These are phyloP conservation scores for Lagorchestes hirsutus DNA, from an alignment of 2,797 vertebrate genomes.

Conservation along the genomic window DNA sequence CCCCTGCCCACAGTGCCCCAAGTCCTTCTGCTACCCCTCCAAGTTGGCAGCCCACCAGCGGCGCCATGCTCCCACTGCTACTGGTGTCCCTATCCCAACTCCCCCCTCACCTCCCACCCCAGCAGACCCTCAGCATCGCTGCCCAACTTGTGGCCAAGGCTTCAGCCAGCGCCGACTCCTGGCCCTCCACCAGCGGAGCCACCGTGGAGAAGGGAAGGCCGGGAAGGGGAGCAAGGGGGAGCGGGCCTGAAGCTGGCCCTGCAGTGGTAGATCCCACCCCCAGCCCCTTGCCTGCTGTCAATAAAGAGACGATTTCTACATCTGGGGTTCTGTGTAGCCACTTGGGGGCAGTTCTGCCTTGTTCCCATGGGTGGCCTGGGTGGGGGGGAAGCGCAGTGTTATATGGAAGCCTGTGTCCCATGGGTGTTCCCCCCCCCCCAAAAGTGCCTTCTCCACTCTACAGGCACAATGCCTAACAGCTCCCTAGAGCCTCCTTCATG, in stretches of 20 bases:
- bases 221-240: constrained; percentile 43
- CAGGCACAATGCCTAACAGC: no score
- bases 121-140: constrained; percentile 36
- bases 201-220: constrained; percentile 15
- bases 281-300: background rate
- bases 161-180: constrained; percentile 75
- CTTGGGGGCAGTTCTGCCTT: background rate
- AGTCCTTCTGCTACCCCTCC: constrained; percentile 82
- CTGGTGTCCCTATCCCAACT: background rate
- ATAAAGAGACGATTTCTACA: background rate
- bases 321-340: background rate
- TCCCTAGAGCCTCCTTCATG: background rate
- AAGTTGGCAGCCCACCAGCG: constrained; percentile 82
- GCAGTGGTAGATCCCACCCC: background rate
- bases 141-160: constrained; percentile 67
- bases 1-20: constrained; percentile 80
- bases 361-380: background rate
- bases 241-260: constrained; percentile 44
- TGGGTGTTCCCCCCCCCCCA: background rate
- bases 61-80: constrained; percentile 55
- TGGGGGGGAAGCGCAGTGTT: background rate
- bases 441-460: background rate
- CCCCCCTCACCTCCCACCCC: background rate
- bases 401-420: no score
- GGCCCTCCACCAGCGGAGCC: constrained; percentile 62